A percentile compares a stretch with the other conserved stretches of the same genome.
Conservation (phyloP, 1,140 invertebrate species). For the Drosophila kepulauana region DNA sequence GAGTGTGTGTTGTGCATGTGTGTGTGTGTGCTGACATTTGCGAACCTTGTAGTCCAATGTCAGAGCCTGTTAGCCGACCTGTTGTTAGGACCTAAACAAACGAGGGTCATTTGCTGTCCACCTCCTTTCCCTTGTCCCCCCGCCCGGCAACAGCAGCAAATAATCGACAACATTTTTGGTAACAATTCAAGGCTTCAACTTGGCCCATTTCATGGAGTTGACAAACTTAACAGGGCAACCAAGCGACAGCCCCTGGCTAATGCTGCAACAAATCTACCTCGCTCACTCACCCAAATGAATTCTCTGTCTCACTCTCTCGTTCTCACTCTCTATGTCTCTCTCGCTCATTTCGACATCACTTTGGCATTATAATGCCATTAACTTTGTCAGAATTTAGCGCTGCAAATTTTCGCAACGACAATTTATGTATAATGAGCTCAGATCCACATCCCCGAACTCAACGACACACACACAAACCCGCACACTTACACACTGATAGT, state of each 20-base stretch:
- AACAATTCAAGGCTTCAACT: conserved; percentile 34
- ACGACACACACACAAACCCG: not conserved
- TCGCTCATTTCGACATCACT: conserved; percentile 25
- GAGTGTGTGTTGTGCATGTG: conserved; percentile 13
- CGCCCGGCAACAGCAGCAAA: not conserved
- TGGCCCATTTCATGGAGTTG: conserved; percentile 34
- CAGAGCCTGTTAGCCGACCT: conserved; percentile 45
- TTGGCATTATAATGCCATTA: conserved; percentile 82
- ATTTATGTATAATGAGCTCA: conserved; percentile 80
- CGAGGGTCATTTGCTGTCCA: conserved; percentile 52
- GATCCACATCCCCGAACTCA: not conserved
- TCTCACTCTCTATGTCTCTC: not conserved
- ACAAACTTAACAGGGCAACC: conserved; percentile 26
- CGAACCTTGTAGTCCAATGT: conserved; percentile 55
- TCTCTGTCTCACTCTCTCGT: not conserved
- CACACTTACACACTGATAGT: not conserved
- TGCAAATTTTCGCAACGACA: conserved; percentile 68
- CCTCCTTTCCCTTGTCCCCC: not conserved
- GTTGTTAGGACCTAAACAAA: conserved; percentile 51
- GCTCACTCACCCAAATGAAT: not conserved
- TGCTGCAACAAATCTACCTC: conserved; percentile 8
- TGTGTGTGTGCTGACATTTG: conserved; percentile 50
- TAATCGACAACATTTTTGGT: conserved; percentile 44
- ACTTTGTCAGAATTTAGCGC: conserved; percentile 79
- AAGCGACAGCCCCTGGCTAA: conserved; percentile 26